These are phyloP conservation scores for Lagocephalus sceleratus DNA, from an alignment of 2,797 vertebrate species.

Conservation along the genomic window DNA sequence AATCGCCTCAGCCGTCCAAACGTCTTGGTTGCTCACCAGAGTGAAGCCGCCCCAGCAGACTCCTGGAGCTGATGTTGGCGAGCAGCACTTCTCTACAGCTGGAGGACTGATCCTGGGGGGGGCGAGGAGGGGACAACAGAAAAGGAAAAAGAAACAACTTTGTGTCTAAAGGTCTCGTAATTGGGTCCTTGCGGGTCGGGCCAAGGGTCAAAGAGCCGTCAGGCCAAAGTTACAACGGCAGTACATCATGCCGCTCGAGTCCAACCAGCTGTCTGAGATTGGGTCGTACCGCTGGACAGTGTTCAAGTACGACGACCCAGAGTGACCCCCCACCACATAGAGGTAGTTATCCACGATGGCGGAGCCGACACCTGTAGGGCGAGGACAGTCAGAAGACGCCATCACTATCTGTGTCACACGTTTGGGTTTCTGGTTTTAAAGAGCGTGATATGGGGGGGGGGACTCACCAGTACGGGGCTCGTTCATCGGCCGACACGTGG, in stretches of 20 bases:
- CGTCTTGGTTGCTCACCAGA: slow-evolving; percentile 9
- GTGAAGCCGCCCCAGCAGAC: no score
- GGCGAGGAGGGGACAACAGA: slow-evolving; percentile 59
- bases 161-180: slow-evolving; percentile 59
- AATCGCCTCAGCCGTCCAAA: slow-evolving; percentile 37
- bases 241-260: slow-evolving; percentile 95
- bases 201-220: slow-evolving; percentile 88
- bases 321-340: slow-evolving; percentile 97
- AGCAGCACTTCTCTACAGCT: slow-evolving; percentile 54
- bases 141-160: slow-evolving; percentile 51
- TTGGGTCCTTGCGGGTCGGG: slow-evolving; percentile 57
- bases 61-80: slow-evolving; percentile 33
- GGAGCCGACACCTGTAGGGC: slow-evolving; percentile 87
- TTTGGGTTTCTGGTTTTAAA: neutral
- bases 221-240: slow-evolving; percentile 98
- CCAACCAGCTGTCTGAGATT: slow-evolving; percentile 93
- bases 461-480: slow-evolving; percentile 93
- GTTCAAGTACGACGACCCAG: slow-evolving; percentile 96
- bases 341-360: slow-evolving; percentile 95
- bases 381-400: neutral
- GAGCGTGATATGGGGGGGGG: neutral
- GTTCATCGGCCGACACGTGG: slow-evolving; percentile 94
- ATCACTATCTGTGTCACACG: neutral
- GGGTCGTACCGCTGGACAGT: slow-evolving; percentile 96
- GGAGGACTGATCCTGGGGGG: slow-evolving; percentile 59